Conservation (phyloP, 2,113 vertebrate species). For the Anhinga anhinga region DNA sequence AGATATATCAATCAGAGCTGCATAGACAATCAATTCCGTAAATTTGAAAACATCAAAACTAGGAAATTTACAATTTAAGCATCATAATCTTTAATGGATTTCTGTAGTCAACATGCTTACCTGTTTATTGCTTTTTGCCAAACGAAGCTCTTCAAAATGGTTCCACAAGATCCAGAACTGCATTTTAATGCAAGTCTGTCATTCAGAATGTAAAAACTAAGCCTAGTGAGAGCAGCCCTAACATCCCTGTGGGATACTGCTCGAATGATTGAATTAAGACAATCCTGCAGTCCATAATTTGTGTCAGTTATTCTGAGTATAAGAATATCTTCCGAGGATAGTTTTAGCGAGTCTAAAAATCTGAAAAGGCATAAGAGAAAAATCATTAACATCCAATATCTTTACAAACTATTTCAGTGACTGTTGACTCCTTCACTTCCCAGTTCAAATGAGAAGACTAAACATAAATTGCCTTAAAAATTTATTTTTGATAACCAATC, state of each 20-base stretch:
- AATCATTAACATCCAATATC: background rate
- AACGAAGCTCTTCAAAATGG: slow-evolving; percentile 71
- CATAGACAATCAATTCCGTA: background rate
- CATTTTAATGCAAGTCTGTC: slow-evolving; percentile 81
- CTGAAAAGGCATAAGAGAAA: slow-evolving; percentile 62
- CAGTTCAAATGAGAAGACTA: background rate
- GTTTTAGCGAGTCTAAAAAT: slow-evolving; percentile 78
- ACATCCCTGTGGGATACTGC: slow-evolving; percentile 86
- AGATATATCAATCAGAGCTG: background rate
- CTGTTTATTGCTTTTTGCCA: slow-evolving; percentile 86
- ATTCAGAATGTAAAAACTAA: slow-evolving; percentile 86
- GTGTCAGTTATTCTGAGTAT: slow-evolving; percentile 75
- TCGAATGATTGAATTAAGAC: slow-evolving; percentile 76
- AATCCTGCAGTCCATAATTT: slow-evolving; percentile 79
- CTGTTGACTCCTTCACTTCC: background rate
- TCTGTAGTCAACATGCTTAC: slow-evolving; percentile 58
- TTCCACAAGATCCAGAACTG: slow-evolving; percentile 63
- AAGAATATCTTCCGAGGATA: slow-evolving; percentile 80
- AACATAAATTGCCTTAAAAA: background rate
- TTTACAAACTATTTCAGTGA: background rate
- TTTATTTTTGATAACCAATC: background rate
- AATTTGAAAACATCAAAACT: background rate
- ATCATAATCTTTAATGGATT: background rate
- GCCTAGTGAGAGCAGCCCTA: slow-evolving; percentile 81
- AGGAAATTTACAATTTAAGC: background rate